Percentiles rank a stretch among this genome's conserved stretches.
These are phyloP conservation scores for Taeniopygia guttata DNA, from an alignment of 2,797 vertebrate genomes.

Conservation along the genomic window DNA sequence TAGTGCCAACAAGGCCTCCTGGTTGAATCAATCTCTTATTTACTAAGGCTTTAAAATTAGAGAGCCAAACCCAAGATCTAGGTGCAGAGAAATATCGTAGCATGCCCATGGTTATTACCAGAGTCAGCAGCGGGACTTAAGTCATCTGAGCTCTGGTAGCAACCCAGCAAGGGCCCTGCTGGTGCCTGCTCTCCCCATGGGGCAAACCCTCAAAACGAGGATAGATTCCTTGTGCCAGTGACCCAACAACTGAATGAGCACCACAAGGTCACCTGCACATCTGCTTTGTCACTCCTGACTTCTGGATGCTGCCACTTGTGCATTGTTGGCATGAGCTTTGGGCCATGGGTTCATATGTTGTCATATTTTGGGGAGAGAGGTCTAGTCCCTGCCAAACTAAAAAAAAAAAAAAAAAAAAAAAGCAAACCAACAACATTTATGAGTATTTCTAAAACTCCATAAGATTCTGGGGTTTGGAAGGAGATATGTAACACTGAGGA, in stretches of 20 bases:
- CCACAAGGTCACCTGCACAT: neutral
- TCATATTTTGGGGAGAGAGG: neutral
- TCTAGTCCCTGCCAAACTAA: neutral
- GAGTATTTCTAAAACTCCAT: neutral
- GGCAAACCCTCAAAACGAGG: neutral
- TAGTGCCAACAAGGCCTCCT: neutral
- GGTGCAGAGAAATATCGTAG: neutral
- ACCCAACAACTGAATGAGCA: neutral
- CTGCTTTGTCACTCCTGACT: neutral
- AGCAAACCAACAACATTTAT: neutral
- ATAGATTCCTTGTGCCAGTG: neutral
- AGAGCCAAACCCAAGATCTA: neutral
- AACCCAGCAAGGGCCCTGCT: neutral
- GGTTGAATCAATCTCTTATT: neutral
- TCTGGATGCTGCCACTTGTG: neutral
- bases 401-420: too few relatives aligned
- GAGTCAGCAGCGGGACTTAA: neutral
- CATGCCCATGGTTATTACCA: neutral
- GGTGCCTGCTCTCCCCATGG: neutral
- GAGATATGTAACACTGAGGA: conserved; percentile 12
- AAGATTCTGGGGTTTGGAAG: neutral
- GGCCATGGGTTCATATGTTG: neutral
- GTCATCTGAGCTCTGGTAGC: neutral
- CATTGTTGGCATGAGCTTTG: neutral
- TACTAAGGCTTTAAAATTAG: neutral